Conservation (phyloP, 1,140 invertebrate genomes). For the Drosophila kanapiae region DNA sequence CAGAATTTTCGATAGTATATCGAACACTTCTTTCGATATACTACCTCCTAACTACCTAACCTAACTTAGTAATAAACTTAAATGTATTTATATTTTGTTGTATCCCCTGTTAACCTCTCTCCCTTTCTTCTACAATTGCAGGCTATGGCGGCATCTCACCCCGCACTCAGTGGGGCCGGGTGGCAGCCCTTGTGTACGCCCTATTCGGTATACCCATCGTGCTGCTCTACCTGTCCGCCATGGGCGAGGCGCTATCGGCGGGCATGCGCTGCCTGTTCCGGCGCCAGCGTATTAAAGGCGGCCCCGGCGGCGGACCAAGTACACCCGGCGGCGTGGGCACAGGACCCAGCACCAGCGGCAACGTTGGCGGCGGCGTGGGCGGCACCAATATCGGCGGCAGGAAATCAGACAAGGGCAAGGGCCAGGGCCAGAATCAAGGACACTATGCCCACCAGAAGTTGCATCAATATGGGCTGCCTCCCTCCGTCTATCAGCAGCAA, state of each 20-base stretch:
- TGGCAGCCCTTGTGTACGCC: slow-evolving; percentile 96
- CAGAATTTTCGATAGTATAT: too few species aligned
- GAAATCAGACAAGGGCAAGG: slow-evolving; percentile 54
- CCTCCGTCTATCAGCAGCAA: slow-evolving; percentile 64
- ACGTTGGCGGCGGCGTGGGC: slow-evolving; percentile 15
- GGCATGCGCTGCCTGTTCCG: slow-evolving; percentile 84
- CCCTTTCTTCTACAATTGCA: slow-evolving; percentile 85
- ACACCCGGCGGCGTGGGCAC: slow-evolving; percentile 17
- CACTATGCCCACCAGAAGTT: slow-evolving; percentile 49
- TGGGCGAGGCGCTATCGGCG: slow-evolving; percentile 90
- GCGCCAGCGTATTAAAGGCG: slow-evolving; percentile 58
- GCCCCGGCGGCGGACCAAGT: slow-evolving; percentile 18
- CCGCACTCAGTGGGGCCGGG: slow-evolving; percentile 92
- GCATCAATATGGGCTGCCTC: slow-evolving; percentile 66
- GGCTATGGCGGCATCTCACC: slow-evolving; percentile 97
- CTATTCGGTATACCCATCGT: slow-evolving; percentile 96
- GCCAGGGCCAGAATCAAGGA: slow-evolving; percentile 25
- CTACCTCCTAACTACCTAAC: too few species aligned
- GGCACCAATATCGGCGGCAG: slow-evolving; percentile 7
- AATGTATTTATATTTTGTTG: too few species aligned
- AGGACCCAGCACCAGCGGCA: slow-evolving; percentile 13
- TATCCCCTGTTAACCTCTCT: too few species aligned
- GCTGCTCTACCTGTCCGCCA: slow-evolving; percentile 94
- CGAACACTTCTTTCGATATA: too few species aligned
- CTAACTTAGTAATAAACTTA: too few species aligned